phyloP scores from a whole-genome alignment of 1,140 invertebrate species.

The Colletes gigas region DNA sequence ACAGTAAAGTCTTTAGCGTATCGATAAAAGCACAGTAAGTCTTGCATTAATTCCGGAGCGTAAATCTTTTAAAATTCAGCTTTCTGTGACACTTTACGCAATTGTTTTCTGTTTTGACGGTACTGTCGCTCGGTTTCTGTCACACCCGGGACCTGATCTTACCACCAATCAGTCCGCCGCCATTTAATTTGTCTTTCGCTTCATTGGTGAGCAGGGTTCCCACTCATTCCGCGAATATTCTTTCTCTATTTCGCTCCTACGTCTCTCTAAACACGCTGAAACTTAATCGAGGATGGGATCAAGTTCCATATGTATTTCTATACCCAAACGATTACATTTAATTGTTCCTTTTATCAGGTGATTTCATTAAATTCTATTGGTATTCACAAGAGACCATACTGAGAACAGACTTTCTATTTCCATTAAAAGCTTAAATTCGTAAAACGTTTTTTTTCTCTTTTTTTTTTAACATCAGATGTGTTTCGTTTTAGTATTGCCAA shows the following conservation, averaged over 20 bases:
- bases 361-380: neutral
- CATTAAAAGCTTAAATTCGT: no score
- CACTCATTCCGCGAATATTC: conserved; percentile 71
- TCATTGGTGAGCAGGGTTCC: conserved; percentile 74
- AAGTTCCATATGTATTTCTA: conserved; percentile 15
- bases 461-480: no score
- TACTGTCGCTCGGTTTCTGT: neutral
- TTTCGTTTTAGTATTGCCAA: no score
- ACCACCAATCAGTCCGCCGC: neutral
- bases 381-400: no score
- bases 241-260: neutral
- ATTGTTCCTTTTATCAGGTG: neutral
- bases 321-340: no score
- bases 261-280: conserved; percentile 6
- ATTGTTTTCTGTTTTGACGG: conserved; percentile 37
- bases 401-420: no score
- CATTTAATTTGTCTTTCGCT: neutral
- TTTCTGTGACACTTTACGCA: conserved; percentile 59
- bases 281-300: conserved; percentile 42
- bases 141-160: neutral
- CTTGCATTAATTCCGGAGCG: conserved; percentile 30
- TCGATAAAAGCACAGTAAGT: conserved; percentile 77
- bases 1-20: conserved; percentile 78
- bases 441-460: no score
- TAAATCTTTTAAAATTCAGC: conserved; percentile 42